phyloP scores from a whole-genome alignment of 1,140 invertebrate species.

The Ditylenchus dipsaci region DNA sequence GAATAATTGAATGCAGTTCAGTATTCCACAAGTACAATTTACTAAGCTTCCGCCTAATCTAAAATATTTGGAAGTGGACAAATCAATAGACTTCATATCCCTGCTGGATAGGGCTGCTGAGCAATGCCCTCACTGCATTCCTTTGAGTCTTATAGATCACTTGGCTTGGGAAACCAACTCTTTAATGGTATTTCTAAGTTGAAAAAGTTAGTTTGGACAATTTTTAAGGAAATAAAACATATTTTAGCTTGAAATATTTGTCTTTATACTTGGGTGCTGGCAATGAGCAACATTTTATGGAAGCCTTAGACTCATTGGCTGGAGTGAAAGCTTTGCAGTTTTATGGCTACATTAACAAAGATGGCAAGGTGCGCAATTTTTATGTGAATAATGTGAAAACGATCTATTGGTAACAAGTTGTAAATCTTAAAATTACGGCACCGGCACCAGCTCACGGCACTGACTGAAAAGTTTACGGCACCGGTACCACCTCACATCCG shows the following conservation, averaged over 20 bases:
- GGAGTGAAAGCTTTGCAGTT: not conserved
- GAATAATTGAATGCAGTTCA: not conserved
- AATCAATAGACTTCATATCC: not conserved
- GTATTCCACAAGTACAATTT: not conserved
- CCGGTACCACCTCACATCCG: too few relatives aligned
- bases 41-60: not conserved
- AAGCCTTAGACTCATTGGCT: not conserved
- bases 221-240: not conserved
- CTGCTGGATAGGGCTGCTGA: not conserved
- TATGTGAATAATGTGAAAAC: too few relatives aligned
- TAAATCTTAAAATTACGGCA: too few relatives aligned
- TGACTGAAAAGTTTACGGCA: too few relatives aligned
- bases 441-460: too few relatives aligned
- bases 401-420: too few relatives aligned
- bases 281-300: not conserved
- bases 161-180: not conserved
- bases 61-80: not conserved
- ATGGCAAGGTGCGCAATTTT: too few relatives aligned
- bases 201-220: not conserved
- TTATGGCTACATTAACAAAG: not conserved
- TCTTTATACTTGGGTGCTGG: not conserved
- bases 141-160: not conserved
- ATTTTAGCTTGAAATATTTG: not conserved
- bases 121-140: not conserved
- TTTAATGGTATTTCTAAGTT: not conserved